phyloP scores from a whole-genome alignment of 2,797 vertebrate species.

The Pelodytes ibericus region DNA sequence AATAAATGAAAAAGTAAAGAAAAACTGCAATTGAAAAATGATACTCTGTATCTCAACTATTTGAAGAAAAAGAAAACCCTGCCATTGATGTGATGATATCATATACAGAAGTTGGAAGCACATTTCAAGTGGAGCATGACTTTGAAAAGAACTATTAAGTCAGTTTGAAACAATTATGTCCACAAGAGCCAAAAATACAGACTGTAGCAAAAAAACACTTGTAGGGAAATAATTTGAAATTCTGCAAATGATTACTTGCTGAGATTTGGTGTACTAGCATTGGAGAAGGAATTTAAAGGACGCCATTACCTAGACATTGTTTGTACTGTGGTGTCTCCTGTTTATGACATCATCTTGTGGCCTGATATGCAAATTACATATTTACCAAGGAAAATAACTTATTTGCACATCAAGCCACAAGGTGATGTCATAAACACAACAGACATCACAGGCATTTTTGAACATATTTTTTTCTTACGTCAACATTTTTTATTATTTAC shows the following conservation, averaged over 20 bases:
- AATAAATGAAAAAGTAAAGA: background rate
- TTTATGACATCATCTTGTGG: too few species aligned
- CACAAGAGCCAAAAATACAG: background rate
- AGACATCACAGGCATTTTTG: too few species aligned
- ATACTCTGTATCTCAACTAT: background rate
- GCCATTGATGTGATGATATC: background rate
- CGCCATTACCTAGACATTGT: too few species aligned
- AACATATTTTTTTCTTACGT: too few species aligned
- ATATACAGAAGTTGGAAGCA: background rate
- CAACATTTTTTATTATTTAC: too few species aligned
- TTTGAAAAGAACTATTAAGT: background rate
- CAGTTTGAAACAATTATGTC: background rate
- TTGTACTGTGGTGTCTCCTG: too few species aligned
- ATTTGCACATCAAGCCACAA: too few species aligned
- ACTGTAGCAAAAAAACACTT: background rate
- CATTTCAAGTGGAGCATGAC: background rate
- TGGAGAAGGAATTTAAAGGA: too few species aligned
- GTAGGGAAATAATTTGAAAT: background rate
- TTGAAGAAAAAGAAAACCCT: background rate
- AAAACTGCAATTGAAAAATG: constrained; percentile 16
- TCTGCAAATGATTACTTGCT: background rate
- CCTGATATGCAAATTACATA: too few species aligned
- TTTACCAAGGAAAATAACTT: too few species aligned
- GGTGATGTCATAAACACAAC: too few species aligned
- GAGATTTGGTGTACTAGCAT: background rate